A percentile compares a stretch with the other conserved stretches of the same genome.
Evolutionary conservation across 2,113 vertebrate genomes (phyloP).

Genomic region (Eupsittula cactorum): DNA sequence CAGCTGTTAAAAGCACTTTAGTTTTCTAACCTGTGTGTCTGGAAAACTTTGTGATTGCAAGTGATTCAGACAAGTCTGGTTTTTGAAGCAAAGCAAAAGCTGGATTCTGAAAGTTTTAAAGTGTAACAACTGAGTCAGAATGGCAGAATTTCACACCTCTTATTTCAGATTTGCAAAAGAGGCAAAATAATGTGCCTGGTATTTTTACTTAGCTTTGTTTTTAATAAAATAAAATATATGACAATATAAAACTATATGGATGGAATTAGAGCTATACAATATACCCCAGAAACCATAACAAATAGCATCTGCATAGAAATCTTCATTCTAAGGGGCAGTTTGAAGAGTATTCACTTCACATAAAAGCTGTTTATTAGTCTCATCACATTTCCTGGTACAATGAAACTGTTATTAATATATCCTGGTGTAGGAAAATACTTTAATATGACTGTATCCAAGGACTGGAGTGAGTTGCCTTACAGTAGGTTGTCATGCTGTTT

Average conservation of each 20-base stretch:
- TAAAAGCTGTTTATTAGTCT: not conserved
- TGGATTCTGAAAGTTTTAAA: slow-evolving; percentile 20
- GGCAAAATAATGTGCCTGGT: not conserved
- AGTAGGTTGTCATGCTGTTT: slow-evolving; percentile 53
- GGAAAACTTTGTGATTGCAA: slow-evolving; percentile 65
- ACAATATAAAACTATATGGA: not conserved
- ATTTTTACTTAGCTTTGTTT: not conserved
- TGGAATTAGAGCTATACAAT: not conserved
- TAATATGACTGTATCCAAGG: slow-evolving; percentile 15
- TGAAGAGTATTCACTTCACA: not conserved
- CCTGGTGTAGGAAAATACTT: not conserved
- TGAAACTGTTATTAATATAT: not conserved
- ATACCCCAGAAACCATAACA: not conserved
- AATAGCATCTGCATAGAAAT: not conserved
- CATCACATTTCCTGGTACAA: not conserved
- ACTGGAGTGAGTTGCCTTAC: slow-evolving; percentile 29
- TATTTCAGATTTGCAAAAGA: slow-evolving; percentile 27
- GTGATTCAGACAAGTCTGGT: slow-evolving; percentile 64
- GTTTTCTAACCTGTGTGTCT: slow-evolving; percentile 59
- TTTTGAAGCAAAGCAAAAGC: slow-evolving; percentile 32
- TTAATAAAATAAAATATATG: not conserved
- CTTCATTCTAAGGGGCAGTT: not conserved
- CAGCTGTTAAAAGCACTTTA: slow-evolving; percentile 77
- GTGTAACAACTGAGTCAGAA: slow-evolving; percentile 43
- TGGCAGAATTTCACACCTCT: slow-evolving; percentile 51